phyloP scores from a whole-genome alignment of 2,888 invertebrate genomes.

The Sinelater perroti region DNA sequence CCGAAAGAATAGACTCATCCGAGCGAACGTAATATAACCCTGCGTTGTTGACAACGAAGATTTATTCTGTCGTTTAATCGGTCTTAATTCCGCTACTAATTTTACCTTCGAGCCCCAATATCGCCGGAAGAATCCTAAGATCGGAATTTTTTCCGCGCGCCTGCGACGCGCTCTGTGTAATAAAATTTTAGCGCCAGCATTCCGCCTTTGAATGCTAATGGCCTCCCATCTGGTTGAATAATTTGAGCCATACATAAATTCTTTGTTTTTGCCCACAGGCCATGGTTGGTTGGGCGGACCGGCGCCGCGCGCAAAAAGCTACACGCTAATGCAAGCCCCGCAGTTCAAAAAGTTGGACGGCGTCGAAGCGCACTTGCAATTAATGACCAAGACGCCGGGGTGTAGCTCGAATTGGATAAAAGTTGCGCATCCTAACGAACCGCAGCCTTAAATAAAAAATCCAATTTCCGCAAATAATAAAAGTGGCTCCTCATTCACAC shows the following conservation, averaged over 20 bases:
- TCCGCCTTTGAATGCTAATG: constrained; percentile 16
- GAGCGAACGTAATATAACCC: constrained; percentile 50
- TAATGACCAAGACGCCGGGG: constrained; percentile 10
- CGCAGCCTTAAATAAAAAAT: constrained; percentile 18
- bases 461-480: constrained; percentile 34
- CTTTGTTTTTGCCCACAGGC: constrained; percentile 13
- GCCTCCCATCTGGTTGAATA: constrained; percentile 15
- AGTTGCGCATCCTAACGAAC: constrained; percentile 2
- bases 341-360: background rate
- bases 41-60: constrained; percentile 47
- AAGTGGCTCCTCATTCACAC: constrained; percentile 39
- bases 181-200: constrained; percentile 15
- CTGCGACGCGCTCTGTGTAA: constrained; percentile 12
- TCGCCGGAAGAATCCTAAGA: too few species aligned
- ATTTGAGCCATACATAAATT: constrained; percentile 13
- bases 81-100: constrained; percentile 53
- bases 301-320: constrained; percentile 8
- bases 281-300: constrained; percentile 7
- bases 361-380: constrained; percentile 3
- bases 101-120: constrained; percentile 46
- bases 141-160: too few species aligned
- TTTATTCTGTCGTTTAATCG: constrained; percentile 52
- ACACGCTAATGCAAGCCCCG: constrained; percentile 9
- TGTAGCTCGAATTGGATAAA: constrained; percentile 11
- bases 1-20: constrained; percentile 48